A percentile compares a stretch with the other conserved stretches of the same genome.
Evolutionary conservation across 2,888 invertebrate genomes (phyloP).

Genomic region (Crossocerus cetratus): DNA sequence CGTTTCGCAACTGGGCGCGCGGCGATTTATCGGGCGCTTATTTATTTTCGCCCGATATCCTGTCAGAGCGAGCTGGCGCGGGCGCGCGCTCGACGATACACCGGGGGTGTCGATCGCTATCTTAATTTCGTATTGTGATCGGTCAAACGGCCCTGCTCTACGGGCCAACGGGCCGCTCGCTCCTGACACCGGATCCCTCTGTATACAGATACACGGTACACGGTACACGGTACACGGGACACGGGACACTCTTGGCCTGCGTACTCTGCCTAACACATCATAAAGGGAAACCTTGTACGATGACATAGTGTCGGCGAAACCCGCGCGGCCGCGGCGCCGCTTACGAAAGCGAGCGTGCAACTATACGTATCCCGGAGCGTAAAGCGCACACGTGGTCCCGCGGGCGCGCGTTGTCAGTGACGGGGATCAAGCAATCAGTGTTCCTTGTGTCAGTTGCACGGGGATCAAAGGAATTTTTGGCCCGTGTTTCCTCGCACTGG

Average conservation of each 20-base stretch:
- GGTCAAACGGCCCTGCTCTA: conserved; percentile 54
- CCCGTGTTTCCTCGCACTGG: conserved; percentile 6
- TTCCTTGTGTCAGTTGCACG: conserved; percentile 22
- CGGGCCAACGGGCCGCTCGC: conserved; percentile 23
- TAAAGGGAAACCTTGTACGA: conserved; percentile 33
- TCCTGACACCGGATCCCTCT: conserved; percentile 25
- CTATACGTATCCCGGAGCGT: conserved; percentile 14
- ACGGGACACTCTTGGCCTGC: conserved; percentile 42
- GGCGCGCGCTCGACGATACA: conserved; percentile 41
- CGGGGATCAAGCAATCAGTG: conserved; percentile 38
- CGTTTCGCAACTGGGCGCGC: conserved; percentile 42
- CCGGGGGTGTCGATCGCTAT: conserved; percentile 67
- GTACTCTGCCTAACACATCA: conserved; percentile 36
- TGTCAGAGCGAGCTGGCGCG: too few species aligned
- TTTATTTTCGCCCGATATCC: conserved; percentile 63
- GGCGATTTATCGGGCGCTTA: conserved; percentile 65
- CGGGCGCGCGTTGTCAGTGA: conserved; percentile 9
- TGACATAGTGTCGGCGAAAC: conserved; percentile 49
- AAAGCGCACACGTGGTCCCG: not conserved
- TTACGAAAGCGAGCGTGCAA: conserved; percentile 44
- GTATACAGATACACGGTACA: too few species aligned
- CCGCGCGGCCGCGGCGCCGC: conserved; percentile 10
- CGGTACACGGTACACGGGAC: conserved; percentile 19
- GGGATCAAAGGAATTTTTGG: conserved; percentile 29
- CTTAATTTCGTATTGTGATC: conserved; percentile 71